Evolutionary conservation across 2,888 invertebrate species (phyloP).

Genomic region (Nymphalis urticae): DNA sequence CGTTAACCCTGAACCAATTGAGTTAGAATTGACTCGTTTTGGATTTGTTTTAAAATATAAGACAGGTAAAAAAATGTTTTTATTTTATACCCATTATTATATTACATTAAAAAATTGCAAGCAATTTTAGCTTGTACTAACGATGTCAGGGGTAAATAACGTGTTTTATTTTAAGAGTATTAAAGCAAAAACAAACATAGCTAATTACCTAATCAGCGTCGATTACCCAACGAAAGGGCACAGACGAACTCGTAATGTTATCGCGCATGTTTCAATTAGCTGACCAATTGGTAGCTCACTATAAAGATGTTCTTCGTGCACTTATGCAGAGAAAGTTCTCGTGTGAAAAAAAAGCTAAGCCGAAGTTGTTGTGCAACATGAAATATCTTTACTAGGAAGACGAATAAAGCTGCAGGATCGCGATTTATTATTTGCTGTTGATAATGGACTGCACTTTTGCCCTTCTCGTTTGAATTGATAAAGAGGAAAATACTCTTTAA

Average conservation of each 20-base stretch:
- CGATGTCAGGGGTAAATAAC: background rate
- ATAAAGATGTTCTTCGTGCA: conserved; percentile 44
- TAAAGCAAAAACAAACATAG: conserved; percentile 46
- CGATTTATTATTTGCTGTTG: too few relatives aligned
- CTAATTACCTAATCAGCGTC: conserved; percentile 51
- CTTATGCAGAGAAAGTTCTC: conserved; percentile 60
- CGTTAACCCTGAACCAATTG: too few relatives aligned
- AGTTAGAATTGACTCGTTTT: too few relatives aligned
- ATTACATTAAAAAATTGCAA: too few relatives aligned
- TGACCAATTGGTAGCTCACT: conserved; percentile 60
- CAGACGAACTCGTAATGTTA: conserved; percentile 52
- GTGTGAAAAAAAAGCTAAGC: conserved; percentile 52
- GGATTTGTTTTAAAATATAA: too few relatives aligned
- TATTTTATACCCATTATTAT: too few relatives aligned
- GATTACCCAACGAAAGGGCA: conserved; percentile 53
- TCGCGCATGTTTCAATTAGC: conserved; percentile 69
- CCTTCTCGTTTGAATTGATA: too few relatives aligned
- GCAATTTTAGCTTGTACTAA: background rate
- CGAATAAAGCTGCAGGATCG: too few relatives aligned
- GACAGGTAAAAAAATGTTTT: too few relatives aligned
- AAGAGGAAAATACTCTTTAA: too few relatives aligned
- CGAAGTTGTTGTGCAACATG: background rate
- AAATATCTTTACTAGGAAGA: background rate
- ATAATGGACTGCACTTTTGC: too few relatives aligned
- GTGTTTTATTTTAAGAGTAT: too few relatives aligned